These are phyloP conservation scores for Melanotaenia duboulayi DNA, from an alignment of 2,113 vertebrate species.

Conservation along the genomic window DNA sequence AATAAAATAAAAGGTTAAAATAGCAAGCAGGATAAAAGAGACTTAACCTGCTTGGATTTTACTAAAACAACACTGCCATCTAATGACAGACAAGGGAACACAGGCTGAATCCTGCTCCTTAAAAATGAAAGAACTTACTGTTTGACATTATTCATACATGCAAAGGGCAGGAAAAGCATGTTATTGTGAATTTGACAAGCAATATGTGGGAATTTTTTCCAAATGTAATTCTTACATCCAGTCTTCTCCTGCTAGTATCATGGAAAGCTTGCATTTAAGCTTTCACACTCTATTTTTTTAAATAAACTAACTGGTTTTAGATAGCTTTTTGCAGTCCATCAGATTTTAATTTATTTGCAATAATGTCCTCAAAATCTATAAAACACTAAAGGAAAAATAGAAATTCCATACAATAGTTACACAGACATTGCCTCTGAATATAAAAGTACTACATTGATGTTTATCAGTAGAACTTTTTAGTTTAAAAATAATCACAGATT, in stretches of 20 bases:
- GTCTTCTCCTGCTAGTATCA: too few relatives aligned
- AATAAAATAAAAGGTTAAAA: constrained; percentile 1
- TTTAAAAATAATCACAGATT: not conserved
- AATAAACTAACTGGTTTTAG: not conserved
- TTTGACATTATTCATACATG: not conserved
- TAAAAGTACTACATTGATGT: too few relatives aligned
- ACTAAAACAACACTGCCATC: constrained; percentile 79
- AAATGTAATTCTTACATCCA: too few relatives aligned
- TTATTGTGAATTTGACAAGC: not conserved
- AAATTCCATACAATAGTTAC: not conserved
- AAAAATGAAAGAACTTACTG: not conserved
- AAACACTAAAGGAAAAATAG: not conserved
- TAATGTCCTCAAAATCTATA: not conserved
- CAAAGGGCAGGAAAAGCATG: not conserved
- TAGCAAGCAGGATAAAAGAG: not conserved
- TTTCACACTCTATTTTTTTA: too few relatives aligned
- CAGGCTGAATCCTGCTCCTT: not conserved
- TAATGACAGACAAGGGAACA: constrained; percentile 57
- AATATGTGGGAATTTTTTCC: not conserved
- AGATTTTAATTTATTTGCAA: not conserved
- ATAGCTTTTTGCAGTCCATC: not conserved
- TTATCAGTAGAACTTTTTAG: too few relatives aligned
- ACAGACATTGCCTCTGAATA: too few relatives aligned
- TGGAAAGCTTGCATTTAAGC: too few relatives aligned
- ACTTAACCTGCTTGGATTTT: constrained; percentile 4